A percentile compares a stretch with the other conserved stretches of the same genome.
Evolutionary conservation across 53 echinoderm and acorn worm species (phyloP).

Genomic region (Paracentrotus lividus): DNA sequence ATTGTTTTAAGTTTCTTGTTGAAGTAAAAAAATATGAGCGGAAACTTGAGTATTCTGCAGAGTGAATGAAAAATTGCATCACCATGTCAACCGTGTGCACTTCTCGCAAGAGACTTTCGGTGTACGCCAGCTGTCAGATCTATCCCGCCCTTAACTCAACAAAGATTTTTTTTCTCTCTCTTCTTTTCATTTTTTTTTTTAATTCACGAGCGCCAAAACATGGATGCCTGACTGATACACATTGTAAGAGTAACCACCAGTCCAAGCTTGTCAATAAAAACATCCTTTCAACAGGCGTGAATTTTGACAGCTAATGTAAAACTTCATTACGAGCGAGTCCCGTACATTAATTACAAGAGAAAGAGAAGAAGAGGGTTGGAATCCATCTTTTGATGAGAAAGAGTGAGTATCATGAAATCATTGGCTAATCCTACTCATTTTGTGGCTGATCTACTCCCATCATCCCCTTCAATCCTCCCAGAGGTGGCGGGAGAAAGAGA

Average conservation of each 20-base stretch:
- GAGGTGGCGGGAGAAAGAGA: constrained; percentile 5
- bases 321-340: constrained; percentile 34
- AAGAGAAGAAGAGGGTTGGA: constrained; percentile 24
- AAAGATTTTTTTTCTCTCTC: constrained; percentile 39
- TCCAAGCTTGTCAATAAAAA: constrained; percentile 4
- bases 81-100: constrained; percentile 52
- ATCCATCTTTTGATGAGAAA: constrained; percentile 28
- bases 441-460: constrained; percentile 43
- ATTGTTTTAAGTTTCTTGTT: constrained; percentile 61
- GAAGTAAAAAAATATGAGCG: background rate
- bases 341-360: background rate
- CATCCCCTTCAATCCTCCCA: constrained; percentile 27
- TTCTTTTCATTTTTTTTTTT: constrained; percentile 41
- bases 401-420: constrained; percentile 56
- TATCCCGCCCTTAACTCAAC: constrained; percentile 47
- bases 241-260: constrained; percentile 40
- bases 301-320: constrained; percentile 61
- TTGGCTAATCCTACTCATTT: constrained; percentile 63
- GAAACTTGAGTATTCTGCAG: constrained; percentile 55
- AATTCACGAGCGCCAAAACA: background rate
- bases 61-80: constrained; percentile 73
- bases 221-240: background rate
- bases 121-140: constrained; percentile 64
- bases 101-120: constrained; percentile 49
- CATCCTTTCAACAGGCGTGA: constrained; percentile 39